Evolutionary conservation across 2,888 invertebrate species (phyloP), one percentile per base, ranked within the genome.

Genomic region (Lacanobia wlatinum): DNA sequence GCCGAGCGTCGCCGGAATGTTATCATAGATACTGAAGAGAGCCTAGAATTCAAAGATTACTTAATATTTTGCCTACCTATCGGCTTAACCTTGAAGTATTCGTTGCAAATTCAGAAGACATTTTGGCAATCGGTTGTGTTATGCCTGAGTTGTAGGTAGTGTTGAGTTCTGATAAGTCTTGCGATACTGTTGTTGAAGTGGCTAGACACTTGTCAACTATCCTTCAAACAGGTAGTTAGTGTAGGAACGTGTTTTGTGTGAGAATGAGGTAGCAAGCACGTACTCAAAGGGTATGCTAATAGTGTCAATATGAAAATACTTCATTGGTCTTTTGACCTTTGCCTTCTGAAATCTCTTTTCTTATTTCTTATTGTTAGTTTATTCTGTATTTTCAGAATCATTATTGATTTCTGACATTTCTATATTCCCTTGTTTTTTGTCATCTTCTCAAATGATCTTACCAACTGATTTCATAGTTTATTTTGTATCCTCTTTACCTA

Each of bases 31-130:
- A 78, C 65, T 70, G 64, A 70, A 65, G 61, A 81, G 79, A 73
- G 73, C 65, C 66, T 83, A 73, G 73, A 82, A 84, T 87, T 83
- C 75, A 75, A 78, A 74, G 84, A 87, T 89, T 89, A 87, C 86
- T 88, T 86, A 87, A 88, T 87, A 83, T 78, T 85, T 84, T 76
- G 64, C 80, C 72, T 79, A 78, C 80, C 81, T 86, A 86, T 83
- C 76, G 61, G n/a, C 23, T 50, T 64, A 70, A 78, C 87, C 87
- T 89, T 88, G 86, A 72, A 60, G 72, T 28, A 59, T 76, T 80
- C 60, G 34, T 77, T 76, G 76, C 67, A 40, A 76, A 75, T 74
- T 56, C 40, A 53, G 38, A 68, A 62, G 61, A 73, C 14, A 21
- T 59, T 80, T 77, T 50, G 40, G 48, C 56, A 70, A 71, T 69